A percentile compares a stretch with the other conserved stretches of the same genome.
Conservation (phyloP, 2,113 vertebrate genomes). For the Machaerirhynchus nigripectus region DNA sequence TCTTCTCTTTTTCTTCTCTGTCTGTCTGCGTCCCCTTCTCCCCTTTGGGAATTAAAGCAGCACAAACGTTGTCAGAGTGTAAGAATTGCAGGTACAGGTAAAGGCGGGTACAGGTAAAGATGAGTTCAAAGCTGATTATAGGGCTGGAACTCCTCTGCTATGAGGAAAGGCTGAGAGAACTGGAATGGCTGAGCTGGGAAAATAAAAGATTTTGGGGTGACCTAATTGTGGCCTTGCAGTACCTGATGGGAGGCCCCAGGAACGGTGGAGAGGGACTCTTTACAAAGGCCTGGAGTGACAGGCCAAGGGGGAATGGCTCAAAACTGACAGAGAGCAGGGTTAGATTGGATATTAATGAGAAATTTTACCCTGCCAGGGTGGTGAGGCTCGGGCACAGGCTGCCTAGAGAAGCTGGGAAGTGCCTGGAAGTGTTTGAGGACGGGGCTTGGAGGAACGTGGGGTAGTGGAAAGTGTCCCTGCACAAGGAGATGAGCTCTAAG, state of each 20-base stretch:
- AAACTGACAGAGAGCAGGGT: background rate
- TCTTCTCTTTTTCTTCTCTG: background rate
- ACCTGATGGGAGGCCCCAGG: background rate
- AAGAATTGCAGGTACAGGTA: background rate
- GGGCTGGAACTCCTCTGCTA: background rate
- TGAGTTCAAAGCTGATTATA: background rate
- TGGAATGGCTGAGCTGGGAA: background rate
- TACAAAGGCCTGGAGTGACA: background rate
- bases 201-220: background rate
- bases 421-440: background rate
- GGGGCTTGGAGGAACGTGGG: background rate
- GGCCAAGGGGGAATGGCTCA: background rate
- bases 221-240: background rate
- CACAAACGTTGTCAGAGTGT: background rate
- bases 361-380: background rate
- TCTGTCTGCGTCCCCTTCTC: slow-evolving; percentile 15
- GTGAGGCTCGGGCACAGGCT: background rate
- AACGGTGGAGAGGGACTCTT: background rate
- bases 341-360: rapidly evolving
- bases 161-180: background rate
- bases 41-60: background rate
- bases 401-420: background rate
- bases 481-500: too few species aligned
- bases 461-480: background rate
- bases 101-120: background rate